These are phyloP conservation scores for Ptychobarbus kaznakovi DNA, from an alignment of 2,797 vertebrate genomes.

Conservation along the genomic window DNA sequence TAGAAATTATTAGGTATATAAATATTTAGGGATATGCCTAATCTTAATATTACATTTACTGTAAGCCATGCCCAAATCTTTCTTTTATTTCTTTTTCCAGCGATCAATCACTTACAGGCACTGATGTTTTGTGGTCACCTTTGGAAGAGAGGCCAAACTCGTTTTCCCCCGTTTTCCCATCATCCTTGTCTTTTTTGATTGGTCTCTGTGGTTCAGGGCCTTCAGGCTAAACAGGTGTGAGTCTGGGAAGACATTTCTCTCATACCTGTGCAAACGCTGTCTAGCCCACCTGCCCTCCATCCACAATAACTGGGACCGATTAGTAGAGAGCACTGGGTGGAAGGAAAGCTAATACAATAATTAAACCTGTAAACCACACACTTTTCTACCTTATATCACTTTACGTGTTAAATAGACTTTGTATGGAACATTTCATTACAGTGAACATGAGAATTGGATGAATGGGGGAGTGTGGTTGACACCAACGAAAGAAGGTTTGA, in stretches of 20 bases:
- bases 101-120: conserved; percentile 57
- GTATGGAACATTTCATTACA: conserved; percentile 60
- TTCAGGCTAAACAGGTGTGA: conserved; percentile 75
- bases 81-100: conserved; percentile 45
- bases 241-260: conserved; percentile 68
- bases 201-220: conserved; percentile 62
- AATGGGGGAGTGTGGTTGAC: neutral
- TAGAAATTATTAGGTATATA: too few species aligned
- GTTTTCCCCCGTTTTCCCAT: conserved; percentile 58
- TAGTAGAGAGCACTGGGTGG: conserved; percentile 67
- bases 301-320: conserved; percentile 60
- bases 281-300: conserved; percentile 20
- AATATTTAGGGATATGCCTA: too few species aligned
- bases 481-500: conserved; percentile 51
- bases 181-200: conserved; percentile 58
- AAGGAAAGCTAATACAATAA: conserved; percentile 65
- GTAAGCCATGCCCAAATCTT: too few species aligned
- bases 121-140: conserved; percentile 58
- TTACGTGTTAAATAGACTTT: conserved; percentile 55
- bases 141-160: conserved; percentile 58
- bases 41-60: too few species aligned
- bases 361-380: conserved; percentile 59
- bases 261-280: conserved; percentile 69
- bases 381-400: conserved; percentile 54
- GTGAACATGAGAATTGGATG: conserved; percentile 57